These are phyloP conservation scores for Huso huso DNA, from an alignment of 2,797 vertebrate genomes.

Conservation along the genomic window DNA sequence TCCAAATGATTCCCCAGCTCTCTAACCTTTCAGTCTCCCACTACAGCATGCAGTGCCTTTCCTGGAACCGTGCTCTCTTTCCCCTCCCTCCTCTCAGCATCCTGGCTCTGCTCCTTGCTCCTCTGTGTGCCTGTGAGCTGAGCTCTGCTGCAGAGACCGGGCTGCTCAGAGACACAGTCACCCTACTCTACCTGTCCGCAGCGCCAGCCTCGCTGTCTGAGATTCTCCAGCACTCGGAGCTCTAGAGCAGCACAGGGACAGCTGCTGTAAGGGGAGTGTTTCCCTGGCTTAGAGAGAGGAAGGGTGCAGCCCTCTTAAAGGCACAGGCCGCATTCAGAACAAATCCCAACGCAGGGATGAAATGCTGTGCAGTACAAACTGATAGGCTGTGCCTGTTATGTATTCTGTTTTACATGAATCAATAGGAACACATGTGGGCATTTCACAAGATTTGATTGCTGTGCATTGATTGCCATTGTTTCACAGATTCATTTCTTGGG, in stretches of 20 bases:
- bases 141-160: conserved; percentile 26
- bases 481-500: too few species aligned
- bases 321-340: conserved; percentile 24
- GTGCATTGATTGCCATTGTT: too few species aligned
- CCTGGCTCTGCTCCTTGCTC: conserved; percentile 16
- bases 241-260: conserved; percentile 62
- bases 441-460: too few species aligned
- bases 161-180: conserved; percentile 23
- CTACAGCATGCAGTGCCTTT: conserved; percentile 24
- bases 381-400: too few species aligned
- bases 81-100: conserved; percentile 24
- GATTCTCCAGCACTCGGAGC: conserved; percentile 42
- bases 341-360: too few species aligned
- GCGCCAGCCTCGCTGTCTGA: conserved; percentile 50
- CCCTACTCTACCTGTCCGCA: conserved; percentile 36
- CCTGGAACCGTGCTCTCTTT: conserved; percentile 28
- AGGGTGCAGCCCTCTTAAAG: conserved; percentile 71
- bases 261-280: conserved; percentile 64
- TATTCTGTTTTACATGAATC: too few species aligned
- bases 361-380: too few species aligned
- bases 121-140: conserved; percentile 18
- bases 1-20: too few species aligned
- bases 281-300: conserved; percentile 52
- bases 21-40: conserved; percentile 39
- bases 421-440: too few species aligned